These are phyloP conservation scores for Corbicula japonica DNA, from an alignment of 2,888 invertebrate species.

Conservation along the genomic window DNA sequence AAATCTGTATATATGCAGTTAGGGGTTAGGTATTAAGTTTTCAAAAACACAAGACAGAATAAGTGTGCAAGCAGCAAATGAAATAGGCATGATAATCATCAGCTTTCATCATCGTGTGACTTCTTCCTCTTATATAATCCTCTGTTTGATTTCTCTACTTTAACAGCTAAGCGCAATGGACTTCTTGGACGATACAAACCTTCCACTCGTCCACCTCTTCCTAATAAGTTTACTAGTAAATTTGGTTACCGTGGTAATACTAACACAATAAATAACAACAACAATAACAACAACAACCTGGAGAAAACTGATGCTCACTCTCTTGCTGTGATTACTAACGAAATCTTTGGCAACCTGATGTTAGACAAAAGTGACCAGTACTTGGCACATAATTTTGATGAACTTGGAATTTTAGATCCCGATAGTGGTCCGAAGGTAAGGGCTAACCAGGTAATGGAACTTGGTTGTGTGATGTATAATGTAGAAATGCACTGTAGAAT, in stretches of 20 bases:
- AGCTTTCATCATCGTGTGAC: no score
- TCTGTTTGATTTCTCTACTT: slow-evolving; percentile 34
- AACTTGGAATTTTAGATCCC: slow-evolving; percentile 83
- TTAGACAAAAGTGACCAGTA: slow-evolving; percentile 76
- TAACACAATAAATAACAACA: slow-evolving; percentile 43
- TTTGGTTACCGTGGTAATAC: slow-evolving; percentile 48
- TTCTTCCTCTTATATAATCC: no score
- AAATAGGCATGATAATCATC: no score
- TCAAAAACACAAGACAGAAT: no score
- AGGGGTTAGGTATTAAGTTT: no score
- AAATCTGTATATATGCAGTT: no score
- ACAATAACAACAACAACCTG: slow-evolving; percentile 57
- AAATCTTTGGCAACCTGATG: slow-evolving; percentile 83
- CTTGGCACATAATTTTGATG: slow-evolving; percentile 83
- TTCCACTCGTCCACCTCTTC: slow-evolving; percentile 68
- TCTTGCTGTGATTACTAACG: slow-evolving; percentile 81
- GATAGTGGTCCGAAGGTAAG: slow-evolving; percentile 78
- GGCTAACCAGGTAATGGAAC: slow-evolving; percentile 16
- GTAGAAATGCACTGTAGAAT: no score
- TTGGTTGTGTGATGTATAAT: slow-evolving; percentile 16
- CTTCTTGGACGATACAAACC: slow-evolving; percentile 56
- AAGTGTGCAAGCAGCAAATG: no score
- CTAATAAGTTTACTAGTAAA: slow-evolving; percentile 63
- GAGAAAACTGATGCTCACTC: slow-evolving; percentile 57
- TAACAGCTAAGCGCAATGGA: slow-evolving; percentile 63